Base-by-base conservation (phyloP, 2,888 invertebrate genomes). In the Panzeria rudis region DNA sequence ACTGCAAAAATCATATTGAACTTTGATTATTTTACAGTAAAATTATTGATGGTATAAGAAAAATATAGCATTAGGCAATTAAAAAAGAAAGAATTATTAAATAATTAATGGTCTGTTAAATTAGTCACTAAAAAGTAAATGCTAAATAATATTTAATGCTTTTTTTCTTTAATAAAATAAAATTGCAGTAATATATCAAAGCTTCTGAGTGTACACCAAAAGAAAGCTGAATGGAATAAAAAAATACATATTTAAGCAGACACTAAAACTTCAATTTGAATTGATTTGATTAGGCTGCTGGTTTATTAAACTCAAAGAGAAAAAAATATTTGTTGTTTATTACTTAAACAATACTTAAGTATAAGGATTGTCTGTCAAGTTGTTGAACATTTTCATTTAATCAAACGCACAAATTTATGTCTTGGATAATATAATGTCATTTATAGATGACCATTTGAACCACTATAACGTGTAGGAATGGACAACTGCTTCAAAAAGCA, bases 361-460 rank as follows among this genome's bases (percentile, higher is more conserved):
- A 15, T 41, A 41, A 15, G 5, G 15, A 29, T 59, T 64, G 64
- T 54, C 41, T 69, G 69, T 56, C 44, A 29, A 72, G 23, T 54
- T 66, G 64, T 80, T 59, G 15, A 66, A 80, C 72, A 80, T 17
- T 66, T 73, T 66, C 73, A 73, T 80, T 80, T 68, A 66, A 80
- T 66, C 66, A 80, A 71, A 72, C 54, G 64, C 64, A 64, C 64
- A 25, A 79, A 54, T 66, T 44, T 56, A 56, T 56, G 11, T 56
- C 15, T 20, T 13, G 54, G 41, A 62, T 38, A 68, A 11, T 25
- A 59, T 35, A 54, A 15, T 56, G 66, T 68, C 4, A 13, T 23
- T 62, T 17, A 73, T n/a, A 8, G 35, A 32, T 38, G 35, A 35
- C 35, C 23, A 61, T 35, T 61, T 52, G 32, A 54, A 41, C 35